Percentiles rank a stretch among this genome's conserved stretches.
These are phyloP conservation scores for Nyctibius grandis DNA, from an alignment of 2,797 vertebrate species.

Conservation along the genomic window DNA sequence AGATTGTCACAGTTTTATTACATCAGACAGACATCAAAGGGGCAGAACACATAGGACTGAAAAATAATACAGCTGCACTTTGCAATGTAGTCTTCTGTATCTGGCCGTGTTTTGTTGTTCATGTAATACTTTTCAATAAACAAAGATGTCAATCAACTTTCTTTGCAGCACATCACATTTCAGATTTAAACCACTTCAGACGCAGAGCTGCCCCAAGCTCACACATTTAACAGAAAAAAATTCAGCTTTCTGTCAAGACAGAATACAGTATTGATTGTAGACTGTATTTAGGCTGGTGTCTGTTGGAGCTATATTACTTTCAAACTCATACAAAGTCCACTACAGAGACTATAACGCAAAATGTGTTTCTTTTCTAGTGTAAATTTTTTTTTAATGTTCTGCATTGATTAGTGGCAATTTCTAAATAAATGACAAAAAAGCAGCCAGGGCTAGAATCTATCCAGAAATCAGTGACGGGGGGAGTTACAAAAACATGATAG, in stretches of 20 bases:
- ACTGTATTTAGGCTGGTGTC: constrained; percentile 67
- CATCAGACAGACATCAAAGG: constrained; percentile 77
- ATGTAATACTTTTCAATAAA: constrained; percentile 84
- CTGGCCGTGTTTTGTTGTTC: constrained; percentile 75
- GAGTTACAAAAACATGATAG: constrained; percentile 61
- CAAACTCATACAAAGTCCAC: constrained; percentile 47
- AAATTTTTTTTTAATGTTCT: constrained; percentile 32
- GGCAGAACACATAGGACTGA: constrained; percentile 71
- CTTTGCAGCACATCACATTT: constrained; percentile 76
- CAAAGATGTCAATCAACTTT: constrained; percentile 84
- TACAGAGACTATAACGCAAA: constrained; percentile 33
- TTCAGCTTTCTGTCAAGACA: constrained; percentile 80
- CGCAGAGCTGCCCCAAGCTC: constrained; percentile 79
- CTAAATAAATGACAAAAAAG: constrained; percentile 6
- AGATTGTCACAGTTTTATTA: constrained; percentile 72
- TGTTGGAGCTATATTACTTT: constrained; percentile 69
- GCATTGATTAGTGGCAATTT: constrained; percentile 59
- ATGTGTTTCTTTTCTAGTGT: constrained; percentile 28
- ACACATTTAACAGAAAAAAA: constrained; percentile 80
- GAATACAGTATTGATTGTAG: constrained; percentile 77
- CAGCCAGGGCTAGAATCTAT: background rate
- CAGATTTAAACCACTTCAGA: constrained; percentile 80
- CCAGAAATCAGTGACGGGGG: constrained; percentile 56
- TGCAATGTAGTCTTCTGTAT: constrained; percentile 62
- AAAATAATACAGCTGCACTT: constrained; percentile 76